Evolutionary conservation across 2,113 vertebrate species (phyloP), one percentile per base, ranked within the genome.

Genomic region (Neogale vison): DNA sequence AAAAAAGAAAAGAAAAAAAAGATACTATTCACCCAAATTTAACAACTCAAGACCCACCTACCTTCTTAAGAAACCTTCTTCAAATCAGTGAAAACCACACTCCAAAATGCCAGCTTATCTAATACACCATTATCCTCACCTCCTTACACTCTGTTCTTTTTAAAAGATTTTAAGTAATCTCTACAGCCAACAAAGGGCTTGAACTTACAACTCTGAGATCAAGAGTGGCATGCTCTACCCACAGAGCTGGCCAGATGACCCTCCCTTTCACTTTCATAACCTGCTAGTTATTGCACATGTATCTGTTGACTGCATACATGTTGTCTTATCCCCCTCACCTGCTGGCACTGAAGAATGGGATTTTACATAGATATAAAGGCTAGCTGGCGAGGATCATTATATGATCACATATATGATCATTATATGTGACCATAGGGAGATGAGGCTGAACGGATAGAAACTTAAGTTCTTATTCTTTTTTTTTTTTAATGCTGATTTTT

Each of bases 31-130:
- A 50, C 23, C 59, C 91, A 90, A 92, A 74, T 88, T 88, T 34
- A 47, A 90, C 11, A 63, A 77, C 47, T 72, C 9, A 29, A 88
- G 77, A 84, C n/a, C 39, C 15, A 63, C 39, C 52, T 52, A 79
- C 15, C 88, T 92, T n/a, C 82, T 85, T 4, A 8, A 93, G 63
- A 29, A 47, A 23, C n/a, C 92, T 74, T 90, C 65, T 89, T 77
- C 39, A 74, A 85, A 95, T 88, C 69, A 94, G 39, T 39, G 42
- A 90, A 93, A 84, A 63, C 55, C 36, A 65, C 36, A 86, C 11
- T 93, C 29, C 23, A 90, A 72, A 83, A 61, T n/a, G 57, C 26
- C 89, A 76, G n/a, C 23, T 72, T 42, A 67, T 47, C 39, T 26
- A n/a, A 55, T 12, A 69, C 1, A 13, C 59, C 36, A n/a, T 72